Evolutionary conservation across 2,888 invertebrate species (phyloP), one percentile per base, ranked within the genome.

Genomic region (Xestia c-nigrum): DNA sequence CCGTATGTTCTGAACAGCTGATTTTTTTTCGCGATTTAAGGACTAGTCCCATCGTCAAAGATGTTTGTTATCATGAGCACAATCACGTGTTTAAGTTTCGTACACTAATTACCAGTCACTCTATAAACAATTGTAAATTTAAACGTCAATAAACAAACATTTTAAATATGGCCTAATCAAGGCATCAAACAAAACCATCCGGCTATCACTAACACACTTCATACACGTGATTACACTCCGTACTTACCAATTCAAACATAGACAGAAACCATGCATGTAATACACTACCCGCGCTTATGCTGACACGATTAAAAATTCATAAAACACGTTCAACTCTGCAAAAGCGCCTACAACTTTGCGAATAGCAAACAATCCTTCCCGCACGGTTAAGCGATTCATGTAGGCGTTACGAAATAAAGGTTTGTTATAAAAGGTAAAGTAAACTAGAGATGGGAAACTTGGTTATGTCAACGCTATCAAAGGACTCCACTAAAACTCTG

Each of bases 381-480:
- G 59, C 70, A 63, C 71, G 78, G 72, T 74, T 79, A 79, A 68
- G 81, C 64, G 47, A 67, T 81, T 80, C 68, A 72, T 70, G 72
- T 82, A 86, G 81, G 85, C 83, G 80, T 83, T 85, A 79, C 78
- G 65, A 85, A 84, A 85, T 83, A 87, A 85, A 86, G 79, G 79
- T 83, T 76, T 69, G 68, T 14, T 66, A 47, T 78, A 69, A 71
- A 71, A 72, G 76, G 76, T 81, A 85, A 88, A 88, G 86, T 84
- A 89, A 85, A 86, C 83, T 86, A 85, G 81, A 80, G 76, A 90
- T 89, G 87, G 84, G 78, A 85, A 87, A 88, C 87, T 88, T 84
- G 79, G 85, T 86, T 89, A 89, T 90, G 92, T 91, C 90, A 94
- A 94, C 92, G 92, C 91, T 92, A 93, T 92, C 91, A 94, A 93